Evolutionary conservation across 1,140 invertebrate genomes (phyloP).

Genomic region (Notospermus geniculatus): DNA sequence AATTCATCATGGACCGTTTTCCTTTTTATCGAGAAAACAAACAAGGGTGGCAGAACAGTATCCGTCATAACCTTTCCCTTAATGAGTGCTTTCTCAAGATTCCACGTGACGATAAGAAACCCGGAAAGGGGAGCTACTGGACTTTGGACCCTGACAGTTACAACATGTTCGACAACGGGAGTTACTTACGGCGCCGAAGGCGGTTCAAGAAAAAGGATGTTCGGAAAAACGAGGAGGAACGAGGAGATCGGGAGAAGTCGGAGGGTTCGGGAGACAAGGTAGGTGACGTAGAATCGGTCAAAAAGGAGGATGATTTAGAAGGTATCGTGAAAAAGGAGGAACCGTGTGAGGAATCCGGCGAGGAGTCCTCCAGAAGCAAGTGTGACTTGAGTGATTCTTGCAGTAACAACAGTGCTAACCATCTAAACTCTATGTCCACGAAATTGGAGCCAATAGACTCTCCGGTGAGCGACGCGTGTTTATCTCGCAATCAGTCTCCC

Average conservation of each 20-base stretch:
- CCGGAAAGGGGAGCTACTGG: conserved; percentile 92
- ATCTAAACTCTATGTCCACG: background rate
- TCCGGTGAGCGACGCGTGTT: background rate
- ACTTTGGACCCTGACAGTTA: conserved; percentile 93
- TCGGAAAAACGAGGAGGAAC: conserved; percentile 28
- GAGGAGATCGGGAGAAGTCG: background rate
- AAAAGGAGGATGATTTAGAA: background rate
- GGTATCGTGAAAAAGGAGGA: background rate
- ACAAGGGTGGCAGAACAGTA: conserved; percentile 59
- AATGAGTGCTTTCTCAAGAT: conserved; percentile 65
- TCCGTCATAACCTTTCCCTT: conserved; percentile 60
- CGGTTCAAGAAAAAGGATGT: conserved; percentile 94
- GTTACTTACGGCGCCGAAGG: conserved; percentile 80
- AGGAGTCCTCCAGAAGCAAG: too few species aligned
- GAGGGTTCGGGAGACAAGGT: background rate
- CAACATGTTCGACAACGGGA: conserved; percentile 99
- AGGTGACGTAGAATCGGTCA: conserved; percentile 15
- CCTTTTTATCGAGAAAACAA: conserved; percentile 92
- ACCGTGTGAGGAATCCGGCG: background rate
- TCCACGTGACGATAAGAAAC: conserved; percentile 53
- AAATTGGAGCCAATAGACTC: conserved; percentile 7
- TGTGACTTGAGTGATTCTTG: too few species aligned
- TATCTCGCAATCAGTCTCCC: background rate
- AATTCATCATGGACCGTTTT: conserved; percentile 97
- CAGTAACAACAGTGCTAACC: too few species aligned